Conservation (phyloP, 2,113 vertebrate genomes). For the Illadopsis cleaveri region DNA sequence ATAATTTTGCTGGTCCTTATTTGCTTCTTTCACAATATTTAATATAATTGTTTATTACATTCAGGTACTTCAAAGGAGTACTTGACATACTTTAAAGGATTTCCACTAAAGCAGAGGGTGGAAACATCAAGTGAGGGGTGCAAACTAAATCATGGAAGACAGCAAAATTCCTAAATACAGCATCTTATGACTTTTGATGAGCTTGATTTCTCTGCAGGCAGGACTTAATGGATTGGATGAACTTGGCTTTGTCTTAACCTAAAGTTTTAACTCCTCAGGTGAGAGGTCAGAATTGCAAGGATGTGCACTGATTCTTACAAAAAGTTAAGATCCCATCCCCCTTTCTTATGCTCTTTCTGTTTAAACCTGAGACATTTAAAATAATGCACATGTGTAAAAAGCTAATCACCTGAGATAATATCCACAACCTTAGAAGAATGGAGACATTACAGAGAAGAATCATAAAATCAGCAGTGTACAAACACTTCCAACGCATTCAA, state of each 20-base stretch:
- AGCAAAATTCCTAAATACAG: neutral
- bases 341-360: neutral
- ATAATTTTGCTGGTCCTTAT: constrained; percentile 34
- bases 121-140: neutral
- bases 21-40: neutral
- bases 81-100: neutral
- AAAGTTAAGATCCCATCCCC: neutral
- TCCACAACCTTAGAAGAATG: neutral
- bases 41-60: neutral
- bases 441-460: neutral
- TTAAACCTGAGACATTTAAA: neutral
- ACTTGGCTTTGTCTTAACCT: neutral
- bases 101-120: neutral
- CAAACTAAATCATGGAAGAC: neutral
- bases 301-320: neutral
- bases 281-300: neutral
- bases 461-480: neutral
- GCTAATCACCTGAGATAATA: neutral
- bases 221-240: neutral
- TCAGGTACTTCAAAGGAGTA: too few relatives aligned
- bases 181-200: neutral
- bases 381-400: neutral
- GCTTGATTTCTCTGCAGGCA: neutral
- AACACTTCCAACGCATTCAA: neutral
- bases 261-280: neutral